Percentiles rank a stretch among this genome's conserved stretches.
phyloP scores from a whole-genome alignment of 1,140 invertebrate genomes.

The Venturia canescens region DNA sequence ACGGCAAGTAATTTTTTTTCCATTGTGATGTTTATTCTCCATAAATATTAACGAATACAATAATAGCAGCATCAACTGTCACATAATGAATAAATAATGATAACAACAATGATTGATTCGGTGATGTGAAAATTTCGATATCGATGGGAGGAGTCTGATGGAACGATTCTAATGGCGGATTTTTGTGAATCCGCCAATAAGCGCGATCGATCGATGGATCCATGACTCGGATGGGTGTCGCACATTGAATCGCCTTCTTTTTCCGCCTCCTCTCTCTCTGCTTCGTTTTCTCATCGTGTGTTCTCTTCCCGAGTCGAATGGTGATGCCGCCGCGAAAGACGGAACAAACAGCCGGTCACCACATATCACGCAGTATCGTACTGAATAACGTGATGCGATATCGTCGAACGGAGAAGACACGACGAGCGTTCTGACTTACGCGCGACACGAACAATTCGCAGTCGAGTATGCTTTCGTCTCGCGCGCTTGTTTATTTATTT shows the following conservation, averaged over 20 bases:
- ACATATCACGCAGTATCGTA: constrained; percentile 39
- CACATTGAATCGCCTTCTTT: constrained; percentile 64
- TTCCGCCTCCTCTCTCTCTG: constrained; percentile 53
- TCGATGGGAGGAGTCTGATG: constrained; percentile 70
- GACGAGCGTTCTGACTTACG: constrained; percentile 37
- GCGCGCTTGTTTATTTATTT: no score
- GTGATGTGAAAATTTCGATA: constrained; percentile 13
- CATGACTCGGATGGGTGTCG: constrained; percentile 58
- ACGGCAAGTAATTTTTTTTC: no score
- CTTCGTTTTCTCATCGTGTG: constrained; percentile 50
- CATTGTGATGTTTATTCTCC: no score
- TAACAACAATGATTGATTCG: not conserved
- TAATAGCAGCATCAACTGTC: no score
- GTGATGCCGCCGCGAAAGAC: not conserved
- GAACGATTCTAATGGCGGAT: constrained; percentile 73
- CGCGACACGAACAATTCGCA: no score
- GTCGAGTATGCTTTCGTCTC: no score
- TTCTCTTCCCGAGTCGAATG: no score
- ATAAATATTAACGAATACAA: not conserved
- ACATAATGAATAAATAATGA: no score
- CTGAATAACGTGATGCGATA: constrained; percentile 46
- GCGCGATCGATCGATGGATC: constrained; percentile 54
- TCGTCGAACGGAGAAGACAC: constrained; percentile 1
- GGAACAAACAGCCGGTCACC: not conserved
- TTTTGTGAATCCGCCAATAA: constrained; percentile 66